A percentile compares a stretch with the other conserved stretches of the same genome.
phyloP scores from a whole-genome alignment of 37 sponge, comb jelly and placozoan species.

The Ianthella basta region DNA sequence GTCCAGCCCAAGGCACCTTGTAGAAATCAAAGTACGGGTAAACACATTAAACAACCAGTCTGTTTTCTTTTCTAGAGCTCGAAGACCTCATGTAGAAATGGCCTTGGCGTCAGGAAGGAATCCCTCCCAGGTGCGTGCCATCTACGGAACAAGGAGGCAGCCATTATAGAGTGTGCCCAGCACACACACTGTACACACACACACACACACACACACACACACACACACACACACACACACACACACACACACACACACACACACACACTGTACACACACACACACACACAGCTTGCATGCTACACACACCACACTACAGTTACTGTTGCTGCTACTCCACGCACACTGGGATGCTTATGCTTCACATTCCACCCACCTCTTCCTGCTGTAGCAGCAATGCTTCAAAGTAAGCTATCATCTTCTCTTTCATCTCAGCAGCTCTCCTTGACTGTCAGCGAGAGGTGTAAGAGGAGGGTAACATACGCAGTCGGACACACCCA shows the following conservation, averaged over 20 bases:
- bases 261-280: background rate
- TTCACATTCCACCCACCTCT: slow-evolving; percentile 54
- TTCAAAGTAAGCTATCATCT: slow-evolving; percentile 72
- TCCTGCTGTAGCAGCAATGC: slow-evolving; percentile 78
- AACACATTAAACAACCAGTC: too few relatives aligned
- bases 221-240: background rate
- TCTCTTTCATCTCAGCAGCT: slow-evolving; percentile 72
- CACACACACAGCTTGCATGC: background rate
- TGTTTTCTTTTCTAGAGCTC: too few relatives aligned
- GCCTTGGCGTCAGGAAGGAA: slow-evolving; percentile 86
- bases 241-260: background rate
- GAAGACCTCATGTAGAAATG: slow-evolving; percentile 34
- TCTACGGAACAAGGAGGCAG: slow-evolving; percentile 35
- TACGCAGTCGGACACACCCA: background rate
- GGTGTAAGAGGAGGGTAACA: background rate
- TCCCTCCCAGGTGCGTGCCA: slow-evolving; percentile 74
- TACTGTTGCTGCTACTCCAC: background rate
- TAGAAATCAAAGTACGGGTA: too few relatives aligned
- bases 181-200: background rate
- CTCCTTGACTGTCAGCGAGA: slow-evolving; percentile 46
- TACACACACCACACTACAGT: background rate
- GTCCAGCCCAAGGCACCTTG: too few relatives aligned
- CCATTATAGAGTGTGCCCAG: background rate
- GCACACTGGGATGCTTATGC: too few relatives aligned
- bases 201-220: background rate